Percentiles rank a stretch among this genome's conserved stretches.
phyloP scores from a whole-genome alignment of 2,888 invertebrate species.

The Caenorhabditis panamensis region DNA sequence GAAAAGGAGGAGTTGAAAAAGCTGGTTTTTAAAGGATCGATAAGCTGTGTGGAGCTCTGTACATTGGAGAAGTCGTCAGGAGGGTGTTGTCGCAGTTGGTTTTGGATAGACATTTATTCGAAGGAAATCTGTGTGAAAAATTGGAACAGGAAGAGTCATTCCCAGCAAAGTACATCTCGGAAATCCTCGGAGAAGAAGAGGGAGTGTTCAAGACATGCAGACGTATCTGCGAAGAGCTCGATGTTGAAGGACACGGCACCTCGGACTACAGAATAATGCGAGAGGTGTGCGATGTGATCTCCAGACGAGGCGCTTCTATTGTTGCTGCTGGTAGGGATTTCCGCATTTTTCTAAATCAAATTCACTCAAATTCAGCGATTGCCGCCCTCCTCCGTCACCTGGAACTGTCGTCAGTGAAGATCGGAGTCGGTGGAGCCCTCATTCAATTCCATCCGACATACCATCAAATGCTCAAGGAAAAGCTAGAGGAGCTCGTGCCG shows the following conservation, averaged over 20 bases:
- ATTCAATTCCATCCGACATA: slow-evolving; percentile 81
- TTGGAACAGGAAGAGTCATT: slow-evolving; percentile 79
- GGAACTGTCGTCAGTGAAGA: slow-evolving; percentile 72
- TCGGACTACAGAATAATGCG: slow-evolving; percentile 78
- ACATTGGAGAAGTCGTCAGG: slow-evolving; percentile 81
- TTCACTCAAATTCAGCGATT: slow-evolving; percentile 72
- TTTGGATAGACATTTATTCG: slow-evolving; percentile 78
- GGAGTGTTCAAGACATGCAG: slow-evolving; percentile 77
- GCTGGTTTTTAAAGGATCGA: slow-evolving; percentile 78
- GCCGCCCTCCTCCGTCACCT: slow-evolving; percentile 79
- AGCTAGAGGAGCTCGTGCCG: slow-evolving; percentile 78
- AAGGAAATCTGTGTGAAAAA: slow-evolving; percentile 76
- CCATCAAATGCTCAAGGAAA: slow-evolving; percentile 75
- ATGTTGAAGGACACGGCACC: slow-evolving; percentile 80
- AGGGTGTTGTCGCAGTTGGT: slow-evolving; percentile 78
- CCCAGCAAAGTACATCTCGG: slow-evolving; percentile 81
- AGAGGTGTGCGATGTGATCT: slow-evolving; percentile 80
- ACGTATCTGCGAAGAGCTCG: slow-evolving; percentile 81
- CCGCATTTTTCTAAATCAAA: too few relatives aligned
- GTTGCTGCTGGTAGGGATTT: slow-evolving; percentile 81
- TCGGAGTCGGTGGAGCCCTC: slow-evolving; percentile 81
- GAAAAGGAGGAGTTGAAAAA: too few relatives aligned
- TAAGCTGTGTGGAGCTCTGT: slow-evolving; percentile 81
- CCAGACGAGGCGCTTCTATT: slow-evolving; percentile 78
- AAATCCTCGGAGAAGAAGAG: slow-evolving; percentile 81